Evolutionary conservation across 2,113 vertebrate species (phyloP), one percentile per base, ranked within the genome.

Genomic region (Accipiter virgatus): DNA sequence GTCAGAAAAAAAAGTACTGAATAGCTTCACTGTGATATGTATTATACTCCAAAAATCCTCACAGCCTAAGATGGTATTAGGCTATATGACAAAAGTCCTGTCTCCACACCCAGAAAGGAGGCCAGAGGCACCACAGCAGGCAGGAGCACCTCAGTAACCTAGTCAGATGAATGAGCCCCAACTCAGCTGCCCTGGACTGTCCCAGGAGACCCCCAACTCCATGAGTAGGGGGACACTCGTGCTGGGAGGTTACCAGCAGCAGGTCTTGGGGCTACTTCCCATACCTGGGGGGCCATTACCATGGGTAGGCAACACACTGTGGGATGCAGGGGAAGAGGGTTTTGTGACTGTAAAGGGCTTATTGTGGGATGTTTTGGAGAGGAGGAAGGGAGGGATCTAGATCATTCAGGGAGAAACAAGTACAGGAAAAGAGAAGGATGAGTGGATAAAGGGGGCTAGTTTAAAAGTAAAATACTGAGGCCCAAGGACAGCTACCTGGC

Each of bases 181-280:
- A 0, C 27, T 68, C 23, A 43, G 8, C 4, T 62, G 6, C 2
- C 42, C 31, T 62, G 26, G 25, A 38, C 59, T 55, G 10, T 63
- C 3, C 21, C 67, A 62, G 80, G 13, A 62, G 40, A 48, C 8
- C 4, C 23, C 5, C 7, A 56, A 1, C 8, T 11, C 3, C 25
- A 16, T 0, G 6, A 32, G 6, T 4, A 48, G 4, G 6, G 17
- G 2, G 4, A 71, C 4, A n/a, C 0, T 29, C 0, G 0, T 80
- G 27, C 2, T 36, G 13, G 8, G 15, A 4, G 3, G 6, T 43
- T 36, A 43, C 19, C 27, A 80, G 27, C 12, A 72, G 14, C 17
- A 16, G 10, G 12, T 61, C 6, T 36, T 73, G 16, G 12, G 8
- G 4, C 2, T 9, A 59, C 3, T 55, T 68, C 16, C 43, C 3